Evolutionary conservation across 2,797 vertebrate genomes (phyloP).

Genomic region (Poeciliopsis infans): DNA sequence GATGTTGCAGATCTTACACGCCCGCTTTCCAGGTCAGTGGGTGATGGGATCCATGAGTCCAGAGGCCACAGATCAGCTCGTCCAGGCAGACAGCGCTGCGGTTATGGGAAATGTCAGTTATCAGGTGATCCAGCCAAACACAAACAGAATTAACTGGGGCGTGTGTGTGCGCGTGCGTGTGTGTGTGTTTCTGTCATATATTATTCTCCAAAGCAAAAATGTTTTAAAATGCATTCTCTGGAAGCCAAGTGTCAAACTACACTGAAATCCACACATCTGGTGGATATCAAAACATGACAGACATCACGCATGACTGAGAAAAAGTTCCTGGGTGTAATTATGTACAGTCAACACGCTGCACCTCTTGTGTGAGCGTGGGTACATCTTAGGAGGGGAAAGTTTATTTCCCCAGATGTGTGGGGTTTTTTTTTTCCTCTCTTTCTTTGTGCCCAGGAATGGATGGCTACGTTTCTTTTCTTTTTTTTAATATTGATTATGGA

Average conservation of each 20-base stretch:
- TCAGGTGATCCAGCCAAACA: constrained; percentile 39
- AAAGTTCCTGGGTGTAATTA: constrained; percentile 1
- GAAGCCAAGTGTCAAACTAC: constrained; percentile 39
- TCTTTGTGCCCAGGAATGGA: constrained; percentile 32
- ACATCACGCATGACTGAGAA: constrained; percentile 6
- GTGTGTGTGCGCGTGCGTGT: too few relatives aligned
- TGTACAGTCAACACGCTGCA: constrained; percentile 14
- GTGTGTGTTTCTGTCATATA: not conserved
- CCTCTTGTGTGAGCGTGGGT: constrained; percentile 28
- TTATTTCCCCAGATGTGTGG: constrained; percentile 53
- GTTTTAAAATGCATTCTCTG: not conserved
- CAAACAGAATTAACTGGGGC: constrained; percentile 9
- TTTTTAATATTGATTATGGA: constrained; percentile 77
- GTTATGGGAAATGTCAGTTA: constrained; percentile 26
- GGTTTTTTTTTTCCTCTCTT: not conserved
- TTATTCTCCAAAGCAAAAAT: not conserved
- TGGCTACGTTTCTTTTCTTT: constrained; percentile 36
- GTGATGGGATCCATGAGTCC: constrained; percentile 61
- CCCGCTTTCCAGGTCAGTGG: constrained; percentile 59
- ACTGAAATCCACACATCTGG: constrained; percentile 45
- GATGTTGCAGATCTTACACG: constrained; percentile 66
- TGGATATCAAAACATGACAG: constrained; percentile 32
- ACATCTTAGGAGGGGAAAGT: constrained; percentile 16
- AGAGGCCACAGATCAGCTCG: constrained; percentile 42
- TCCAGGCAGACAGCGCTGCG: constrained; percentile 29